phyloP scores from a whole-genome alignment of 1,140 invertebrate genomes.

The Drosophila mayri region DNA sequence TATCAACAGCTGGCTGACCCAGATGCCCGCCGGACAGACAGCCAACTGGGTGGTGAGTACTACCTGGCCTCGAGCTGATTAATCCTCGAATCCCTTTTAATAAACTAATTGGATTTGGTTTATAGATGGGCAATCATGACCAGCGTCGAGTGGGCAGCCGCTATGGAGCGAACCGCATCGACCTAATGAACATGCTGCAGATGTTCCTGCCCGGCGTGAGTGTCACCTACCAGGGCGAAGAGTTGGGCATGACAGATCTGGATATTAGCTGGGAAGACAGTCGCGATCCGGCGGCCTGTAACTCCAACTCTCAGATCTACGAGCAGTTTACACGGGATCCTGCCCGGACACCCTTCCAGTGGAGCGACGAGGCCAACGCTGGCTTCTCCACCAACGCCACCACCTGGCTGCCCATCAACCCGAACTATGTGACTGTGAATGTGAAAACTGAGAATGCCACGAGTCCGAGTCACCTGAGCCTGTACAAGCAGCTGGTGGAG shows the following conservation, averaged over 20 bases:
- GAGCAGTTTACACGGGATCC: conserved; percentile 88
- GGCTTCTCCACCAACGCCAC: conserved; percentile 86
- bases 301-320: conserved; percentile 85
- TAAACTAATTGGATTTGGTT: neutral
- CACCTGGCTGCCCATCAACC: conserved; percentile 89
- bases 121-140: conserved; percentile 89
- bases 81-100: neutral
- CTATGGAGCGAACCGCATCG: conserved; percentile 87
- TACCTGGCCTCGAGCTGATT: neutral
- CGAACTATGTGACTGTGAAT: conserved; percentile 87
- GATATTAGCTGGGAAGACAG: conserved; percentile 86
- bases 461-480: conserved; percentile 64
- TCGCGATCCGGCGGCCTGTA: conserved; percentile 87
- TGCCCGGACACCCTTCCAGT: conserved; percentile 91
- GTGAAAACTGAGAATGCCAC: conserved; percentile 47
- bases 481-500: conserved; percentile 73
- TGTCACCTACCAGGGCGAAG: conserved; percentile 89
- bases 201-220: conserved; percentile 90
- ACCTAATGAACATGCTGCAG: conserved; percentile 89
- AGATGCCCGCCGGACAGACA: conserved; percentile 83
- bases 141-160: conserved; percentile 87
- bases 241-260: conserved; percentile 90
- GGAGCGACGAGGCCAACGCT: conserved; percentile 86
- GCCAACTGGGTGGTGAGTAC: conserved; percentile 86
- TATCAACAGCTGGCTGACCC: conserved; percentile 85